phyloP scores from a whole-genome alignment of 2,113 vertebrate genomes.

The Delphinapterus leucas region DNA sequence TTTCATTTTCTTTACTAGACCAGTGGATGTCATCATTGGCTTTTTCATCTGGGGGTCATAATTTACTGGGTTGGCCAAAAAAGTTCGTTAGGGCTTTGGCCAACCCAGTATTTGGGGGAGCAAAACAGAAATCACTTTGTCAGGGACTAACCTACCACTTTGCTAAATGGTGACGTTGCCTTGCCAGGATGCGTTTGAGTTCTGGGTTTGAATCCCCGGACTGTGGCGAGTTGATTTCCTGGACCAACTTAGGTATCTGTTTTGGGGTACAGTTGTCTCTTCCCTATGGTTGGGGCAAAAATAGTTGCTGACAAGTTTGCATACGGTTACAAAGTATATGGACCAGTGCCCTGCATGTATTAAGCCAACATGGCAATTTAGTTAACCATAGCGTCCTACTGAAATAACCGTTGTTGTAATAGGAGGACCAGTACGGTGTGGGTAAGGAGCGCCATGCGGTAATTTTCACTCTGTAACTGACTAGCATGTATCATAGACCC shows the following conservation, averaged over 20 bases:
- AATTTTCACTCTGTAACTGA: accelerated
- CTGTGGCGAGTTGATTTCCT: neutral
- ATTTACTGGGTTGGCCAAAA: neutral
- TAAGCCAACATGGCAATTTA: accelerated
- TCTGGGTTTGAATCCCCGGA: neutral
- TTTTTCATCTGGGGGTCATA: accelerated
- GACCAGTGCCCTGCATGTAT: too few relatives aligned
- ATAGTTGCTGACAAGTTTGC: neutral
- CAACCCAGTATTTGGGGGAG: neutral
- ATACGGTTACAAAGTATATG: neutral
- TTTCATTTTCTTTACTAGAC: neutral
- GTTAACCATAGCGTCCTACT: accelerated
- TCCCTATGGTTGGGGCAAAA: too few relatives aligned
- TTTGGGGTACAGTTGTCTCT: accelerated
- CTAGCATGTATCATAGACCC: neutral
- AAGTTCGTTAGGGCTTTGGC: too few relatives aligned
- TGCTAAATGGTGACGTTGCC: neutral
- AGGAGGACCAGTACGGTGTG: accelerated
- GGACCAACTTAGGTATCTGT: neutral
- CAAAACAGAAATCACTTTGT: neutral
- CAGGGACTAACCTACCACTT: neutral
- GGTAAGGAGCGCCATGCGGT: accelerated
- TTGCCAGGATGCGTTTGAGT: accelerated
- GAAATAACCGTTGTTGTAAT: accelerated
- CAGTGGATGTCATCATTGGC: accelerated